Evolutionary conservation across 2,113 vertebrate species (phyloP).

Genomic region (Columba livia): DNA sequence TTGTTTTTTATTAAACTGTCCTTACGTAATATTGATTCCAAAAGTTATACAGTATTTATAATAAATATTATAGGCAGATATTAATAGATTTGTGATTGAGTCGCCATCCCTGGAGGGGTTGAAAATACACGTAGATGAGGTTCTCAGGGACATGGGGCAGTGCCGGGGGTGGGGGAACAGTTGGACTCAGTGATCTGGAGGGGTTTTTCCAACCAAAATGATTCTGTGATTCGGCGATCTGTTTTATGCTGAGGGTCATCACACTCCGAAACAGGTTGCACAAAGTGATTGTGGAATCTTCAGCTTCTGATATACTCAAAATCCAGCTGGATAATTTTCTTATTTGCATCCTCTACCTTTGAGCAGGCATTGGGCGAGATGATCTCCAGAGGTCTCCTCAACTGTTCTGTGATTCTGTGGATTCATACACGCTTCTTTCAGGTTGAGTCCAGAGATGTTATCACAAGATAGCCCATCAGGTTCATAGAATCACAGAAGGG

Average conservation of each 20-base stretch:
- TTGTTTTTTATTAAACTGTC: not conserved
- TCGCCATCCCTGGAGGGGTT: no score
- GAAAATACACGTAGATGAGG: no score
- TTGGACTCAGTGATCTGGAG: no score
- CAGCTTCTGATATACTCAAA: not conserved
- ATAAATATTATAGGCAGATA: not conserved
- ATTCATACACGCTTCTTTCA: rapidly evolving
- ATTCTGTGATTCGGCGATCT: no score
- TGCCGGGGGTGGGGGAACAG: no score
- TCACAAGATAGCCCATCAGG: rapidly evolving
- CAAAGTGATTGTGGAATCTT: not conserved
- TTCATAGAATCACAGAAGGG: no score
- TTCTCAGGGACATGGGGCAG: no score
- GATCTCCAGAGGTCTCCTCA: not conserved
- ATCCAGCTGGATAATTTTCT: not conserved
- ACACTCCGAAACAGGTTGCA: rapidly evolving
- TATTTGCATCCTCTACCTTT: not conserved
- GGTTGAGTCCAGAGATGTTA: not conserved
- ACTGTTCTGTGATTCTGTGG: rapidly evolving
- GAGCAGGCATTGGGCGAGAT: not conserved
- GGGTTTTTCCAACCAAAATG: no score
- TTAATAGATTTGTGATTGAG: not conserved
- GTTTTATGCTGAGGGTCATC: not conserved
- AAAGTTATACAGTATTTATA: not conserved
- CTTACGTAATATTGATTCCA: not conserved